Conservation (phyloP, 1,140 invertebrate genomes). For the Magallana gigas region DNA sequence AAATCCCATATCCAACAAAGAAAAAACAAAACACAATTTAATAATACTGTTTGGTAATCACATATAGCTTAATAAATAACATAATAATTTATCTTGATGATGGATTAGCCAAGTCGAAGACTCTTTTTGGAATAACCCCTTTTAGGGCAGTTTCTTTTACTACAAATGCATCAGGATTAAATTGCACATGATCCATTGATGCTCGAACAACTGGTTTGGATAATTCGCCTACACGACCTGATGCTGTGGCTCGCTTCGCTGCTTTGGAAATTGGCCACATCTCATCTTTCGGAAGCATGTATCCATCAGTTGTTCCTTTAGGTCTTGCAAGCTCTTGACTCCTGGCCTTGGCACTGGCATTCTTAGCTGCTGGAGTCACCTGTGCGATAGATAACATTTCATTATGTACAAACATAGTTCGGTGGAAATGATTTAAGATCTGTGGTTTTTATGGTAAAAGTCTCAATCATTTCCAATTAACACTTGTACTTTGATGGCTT, state of each 20-base stretch:
- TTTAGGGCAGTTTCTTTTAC: constrained; percentile 74
- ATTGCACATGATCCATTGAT: constrained; percentile 75
- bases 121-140: constrained; percentile 65
- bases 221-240: constrained; percentile 68
- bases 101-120: constrained; percentile 69
- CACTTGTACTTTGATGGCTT: too few species aligned
- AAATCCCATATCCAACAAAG: too few species aligned
- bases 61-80: constrained; percentile 11
- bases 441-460: too few species aligned
- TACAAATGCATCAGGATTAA: constrained; percentile 75
- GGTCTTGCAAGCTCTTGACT: constrained; percentile 69
- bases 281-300: constrained; percentile 66
- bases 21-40: too few species aligned
- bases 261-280: constrained; percentile 67
- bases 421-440: too few species aligned
- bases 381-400: constrained; percentile 44
- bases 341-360: constrained; percentile 68
- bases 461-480: too few species aligned
- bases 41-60: neutral
- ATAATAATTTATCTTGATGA: constrained; percentile 46
- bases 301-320: constrained; percentile 70
- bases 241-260: constrained; percentile 67
- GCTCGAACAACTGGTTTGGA: constrained; percentile 70
- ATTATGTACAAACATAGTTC: too few species aligned
- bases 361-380: constrained; percentile 68